Evolutionary conservation across 1,140 invertebrate species (phyloP).

Genomic region (Akabosia matsudoensis): DNA sequence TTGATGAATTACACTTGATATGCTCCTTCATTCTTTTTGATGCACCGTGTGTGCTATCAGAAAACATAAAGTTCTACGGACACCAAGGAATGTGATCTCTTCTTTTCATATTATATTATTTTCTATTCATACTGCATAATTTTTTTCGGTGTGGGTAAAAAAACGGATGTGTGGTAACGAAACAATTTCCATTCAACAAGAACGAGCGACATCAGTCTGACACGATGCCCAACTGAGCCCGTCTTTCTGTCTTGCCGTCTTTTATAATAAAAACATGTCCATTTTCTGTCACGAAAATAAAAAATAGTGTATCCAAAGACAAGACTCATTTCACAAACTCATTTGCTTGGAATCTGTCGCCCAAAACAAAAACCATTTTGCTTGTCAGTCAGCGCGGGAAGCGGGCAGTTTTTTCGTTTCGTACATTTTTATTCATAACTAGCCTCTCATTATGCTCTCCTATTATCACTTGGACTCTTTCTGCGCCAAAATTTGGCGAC

Average conservation of each 20-base stretch:
- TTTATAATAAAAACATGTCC: not conserved
- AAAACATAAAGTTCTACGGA: not conserved
- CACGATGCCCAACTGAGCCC: conserved; percentile 18
- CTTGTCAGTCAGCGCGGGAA: conserved; percentile 9
- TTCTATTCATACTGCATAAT: too few species aligned
- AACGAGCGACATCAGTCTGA: not conserved
- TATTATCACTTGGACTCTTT: too few species aligned
- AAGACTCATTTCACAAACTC: not conserved
- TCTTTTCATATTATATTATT: too few species aligned
- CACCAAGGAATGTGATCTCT: not conserved
- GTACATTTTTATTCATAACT: too few species aligned
- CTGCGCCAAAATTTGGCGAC: too few species aligned
- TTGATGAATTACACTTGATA: conserved; percentile 21
- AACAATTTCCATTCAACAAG: conserved; percentile 11
- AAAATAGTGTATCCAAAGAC: too few species aligned
- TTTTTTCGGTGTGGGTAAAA: too few species aligned
- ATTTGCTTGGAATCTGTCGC: not conserved
- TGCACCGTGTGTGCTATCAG: not conserved
- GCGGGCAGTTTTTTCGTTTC: too few species aligned
- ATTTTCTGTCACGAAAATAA: not conserved
- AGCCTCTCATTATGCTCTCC: too few species aligned
- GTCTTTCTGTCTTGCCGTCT: not conserved
- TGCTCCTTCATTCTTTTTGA: not conserved
- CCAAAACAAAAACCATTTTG: not conserved
- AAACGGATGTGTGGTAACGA: not conserved